Evolutionary conservation across 2,888 invertebrate species (phyloP), one percentile per base, ranked within the genome.

Genomic region (Coleophora flavipennella): DNA sequence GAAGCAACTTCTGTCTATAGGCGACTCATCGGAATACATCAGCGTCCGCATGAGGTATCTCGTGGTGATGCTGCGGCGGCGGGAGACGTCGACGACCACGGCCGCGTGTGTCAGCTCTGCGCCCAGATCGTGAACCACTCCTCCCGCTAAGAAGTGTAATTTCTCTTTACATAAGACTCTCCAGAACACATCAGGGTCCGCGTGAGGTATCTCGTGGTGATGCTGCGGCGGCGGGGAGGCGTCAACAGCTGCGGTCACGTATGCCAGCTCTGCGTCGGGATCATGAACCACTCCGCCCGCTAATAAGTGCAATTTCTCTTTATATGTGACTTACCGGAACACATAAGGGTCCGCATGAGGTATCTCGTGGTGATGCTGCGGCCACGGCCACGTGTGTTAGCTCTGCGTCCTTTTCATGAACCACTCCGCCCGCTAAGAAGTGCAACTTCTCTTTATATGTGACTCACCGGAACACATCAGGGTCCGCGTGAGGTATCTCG

Each of bases 1-100:
- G 70, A 64, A 97, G 96, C 85, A 97, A 91, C 69, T 96, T 94
- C 77, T 97, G 97, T 71, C 97, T n/a, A n/a, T n/a, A n/a, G n/a
- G n/a, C n/a, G n/a, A n/a, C n/a, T n/a, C n/a, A n/a, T n/a, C n/a
- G n/a, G n/a, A n/a, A n/a, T n/a, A n/a, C 44, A 1, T 77, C 81
- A 0, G 70, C 54, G 33, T 77, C 28, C 8, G 51, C 48, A 11
- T 27, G 28, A 8, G 28, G n/a, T n/a, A n/a, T n/a, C n/a, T 72
- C 69, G 42, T 59, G 54, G 4, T 49, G 63, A 0, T 63, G 46
- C 79, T 28, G 80, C 81, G 1, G 92, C 12, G 78, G 81, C 31
- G 84, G 85, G 83, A 84, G 0, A 84, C 83, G 2, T 83, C 84
- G 3, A 85, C 81, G 1, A 92, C 91, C 41, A 89, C 89, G 12